A percentile compares a stretch with the other conserved stretches of the same genome.
Evolutionary conservation across 1,140 invertebrate genomes (phyloP).

Genomic region (Pygmarrhopalites habei): DNA sequence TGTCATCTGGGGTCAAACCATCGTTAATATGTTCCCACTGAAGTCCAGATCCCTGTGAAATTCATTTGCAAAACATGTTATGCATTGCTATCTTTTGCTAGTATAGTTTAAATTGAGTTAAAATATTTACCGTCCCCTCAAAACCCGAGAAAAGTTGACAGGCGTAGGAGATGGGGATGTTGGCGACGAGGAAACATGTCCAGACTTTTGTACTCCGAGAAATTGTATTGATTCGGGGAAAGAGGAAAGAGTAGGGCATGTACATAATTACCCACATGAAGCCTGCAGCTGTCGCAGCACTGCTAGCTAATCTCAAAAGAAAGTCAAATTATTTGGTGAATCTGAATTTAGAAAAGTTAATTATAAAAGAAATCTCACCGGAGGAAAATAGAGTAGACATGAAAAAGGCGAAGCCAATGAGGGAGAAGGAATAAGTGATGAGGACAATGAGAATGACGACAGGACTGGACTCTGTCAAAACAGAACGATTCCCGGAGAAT

Average conservation of each 20-base stretch:
- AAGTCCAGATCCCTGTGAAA: no score
- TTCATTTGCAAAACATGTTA: no score
- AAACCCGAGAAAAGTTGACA: background rate
- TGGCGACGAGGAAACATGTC: background rate
- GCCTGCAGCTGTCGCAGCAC: background rate
- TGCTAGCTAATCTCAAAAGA: background rate
- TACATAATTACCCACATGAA: background rate
- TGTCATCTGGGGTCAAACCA: slow-evolving; percentile 57
- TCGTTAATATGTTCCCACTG: slow-evolving; percentile 21
- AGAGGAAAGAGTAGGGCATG: background rate
- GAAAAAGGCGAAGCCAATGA: slow-evolving; percentile 59
- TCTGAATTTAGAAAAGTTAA: no score
- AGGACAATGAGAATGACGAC: slow-evolving; percentile 53
- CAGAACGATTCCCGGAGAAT: slow-evolving; percentile 32
- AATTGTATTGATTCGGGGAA: background rate
- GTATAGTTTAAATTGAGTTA: background rate
- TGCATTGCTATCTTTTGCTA: no score
- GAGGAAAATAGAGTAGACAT: slow-evolving; percentile 60
- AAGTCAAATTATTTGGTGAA: no score
- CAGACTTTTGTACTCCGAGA: background rate
- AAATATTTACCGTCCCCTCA: background rate
- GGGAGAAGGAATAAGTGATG: slow-evolving; percentile 51
- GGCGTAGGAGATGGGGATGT: no score
- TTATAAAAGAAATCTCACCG: no score
- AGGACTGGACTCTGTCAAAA: slow-evolving; percentile 52